Evolutionary conservation across 2,797 vertebrate species (phyloP).

Genomic region (Decapterus maruadsi): DNA sequence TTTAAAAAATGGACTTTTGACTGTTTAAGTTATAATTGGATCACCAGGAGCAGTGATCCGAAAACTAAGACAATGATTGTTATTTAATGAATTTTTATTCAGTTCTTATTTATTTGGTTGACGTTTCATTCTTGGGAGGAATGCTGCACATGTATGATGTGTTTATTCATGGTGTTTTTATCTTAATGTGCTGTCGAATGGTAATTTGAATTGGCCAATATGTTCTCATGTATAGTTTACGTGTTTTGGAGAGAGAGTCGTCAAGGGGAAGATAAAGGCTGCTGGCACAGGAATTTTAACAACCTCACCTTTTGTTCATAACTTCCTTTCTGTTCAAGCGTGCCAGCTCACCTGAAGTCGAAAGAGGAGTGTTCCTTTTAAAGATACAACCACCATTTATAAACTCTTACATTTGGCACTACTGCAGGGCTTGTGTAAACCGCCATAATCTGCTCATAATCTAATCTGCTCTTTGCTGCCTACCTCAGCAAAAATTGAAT

Average conservation of each 20-base stretch:
- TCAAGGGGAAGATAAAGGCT: conserved; percentile 45
- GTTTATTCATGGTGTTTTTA: conserved; percentile 73
- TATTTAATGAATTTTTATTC: conserved; percentile 80
- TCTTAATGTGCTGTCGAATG: conserved; percentile 63
- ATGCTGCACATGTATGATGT: conserved; percentile 76
- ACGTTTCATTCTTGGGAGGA: conserved; percentile 65
- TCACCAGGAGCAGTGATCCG: conserved; percentile 57
- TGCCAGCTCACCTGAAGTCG: conserved; percentile 65
- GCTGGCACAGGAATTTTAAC: conserved; percentile 57
- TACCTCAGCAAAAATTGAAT: conserved; percentile 59
- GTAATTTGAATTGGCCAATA: conserved; percentile 58
- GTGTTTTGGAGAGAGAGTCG: conserved; percentile 54
- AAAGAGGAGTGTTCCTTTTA: conserved; percentile 68
- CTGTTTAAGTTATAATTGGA: conserved; percentile 75
- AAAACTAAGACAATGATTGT: conserved; percentile 79
- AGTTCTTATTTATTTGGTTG: conserved; percentile 80
- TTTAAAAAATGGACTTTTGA: conserved; percentile 63
- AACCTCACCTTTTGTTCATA: conserved; percentile 65
- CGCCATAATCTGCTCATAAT: conserved; percentile 11
- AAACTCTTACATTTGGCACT: conserved; percentile 18
- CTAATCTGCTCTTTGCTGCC: conserved; percentile 56
- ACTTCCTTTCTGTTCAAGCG: conserved; percentile 54
- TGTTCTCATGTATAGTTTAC: conserved; percentile 72
- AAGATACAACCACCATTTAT: conserved; percentile 26
- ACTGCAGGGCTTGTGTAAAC: conserved; percentile 12